Conservation (phyloP, 2,797 vertebrate species). For the Muscicapa striata region DNA sequence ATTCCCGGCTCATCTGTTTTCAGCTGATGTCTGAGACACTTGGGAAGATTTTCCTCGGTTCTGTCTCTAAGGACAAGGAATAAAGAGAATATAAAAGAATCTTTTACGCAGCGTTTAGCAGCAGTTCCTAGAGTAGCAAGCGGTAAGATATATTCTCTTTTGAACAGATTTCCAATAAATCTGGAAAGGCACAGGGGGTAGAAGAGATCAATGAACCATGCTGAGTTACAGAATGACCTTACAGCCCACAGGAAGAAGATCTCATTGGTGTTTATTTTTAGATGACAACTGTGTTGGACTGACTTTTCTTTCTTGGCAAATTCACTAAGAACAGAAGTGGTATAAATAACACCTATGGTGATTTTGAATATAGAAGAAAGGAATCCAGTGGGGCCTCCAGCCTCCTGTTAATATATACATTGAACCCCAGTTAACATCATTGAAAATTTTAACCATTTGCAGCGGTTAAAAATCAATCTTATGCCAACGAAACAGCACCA, state of each 20-base stretch:
- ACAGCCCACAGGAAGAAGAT: constrained; percentile 48
- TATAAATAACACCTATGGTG: constrained; percentile 22
- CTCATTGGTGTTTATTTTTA: constrained; percentile 68
- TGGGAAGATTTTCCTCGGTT: constrained; percentile 28
- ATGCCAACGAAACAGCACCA: background rate
- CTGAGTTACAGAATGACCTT: constrained; percentile 57
- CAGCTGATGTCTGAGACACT: background rate
- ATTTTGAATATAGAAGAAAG: constrained; percentile 40
- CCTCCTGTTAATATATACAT: background rate
- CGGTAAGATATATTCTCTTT: constrained; percentile 4
- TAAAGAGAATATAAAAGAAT: constrained; percentile 33
- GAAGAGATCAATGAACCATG: constrained; percentile 53
- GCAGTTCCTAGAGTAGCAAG: background rate
- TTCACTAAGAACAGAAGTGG: background rate
- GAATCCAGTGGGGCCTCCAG: background rate
- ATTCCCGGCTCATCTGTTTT: constrained; percentile 33
- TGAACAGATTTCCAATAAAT: constrained; percentile 66
- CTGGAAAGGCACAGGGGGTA: constrained; percentile 41
- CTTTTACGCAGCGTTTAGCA: constrained; percentile 39
- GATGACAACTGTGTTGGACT: constrained; percentile 41
- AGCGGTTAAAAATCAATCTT: background rate
- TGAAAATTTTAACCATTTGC: background rate
- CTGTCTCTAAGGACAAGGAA: constrained; percentile 22
- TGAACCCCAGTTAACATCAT: background rate
- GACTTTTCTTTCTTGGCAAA: constrained; percentile 46